Conservation (phyloP, 2,113 vertebrate species). For the Haemorhous mexicanus region DNA sequence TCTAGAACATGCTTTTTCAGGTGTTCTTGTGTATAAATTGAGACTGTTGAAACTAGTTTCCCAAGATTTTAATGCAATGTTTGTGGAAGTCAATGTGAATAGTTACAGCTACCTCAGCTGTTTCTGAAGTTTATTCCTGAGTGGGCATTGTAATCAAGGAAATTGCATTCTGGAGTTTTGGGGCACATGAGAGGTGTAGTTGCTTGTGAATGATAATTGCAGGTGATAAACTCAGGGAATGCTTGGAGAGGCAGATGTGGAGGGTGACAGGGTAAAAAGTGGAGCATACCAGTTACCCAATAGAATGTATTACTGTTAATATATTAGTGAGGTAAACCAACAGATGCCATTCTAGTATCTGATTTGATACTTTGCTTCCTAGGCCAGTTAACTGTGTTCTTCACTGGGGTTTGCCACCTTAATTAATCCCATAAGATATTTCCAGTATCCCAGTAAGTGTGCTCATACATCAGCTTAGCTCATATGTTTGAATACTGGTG, state of each 20-base stretch:
- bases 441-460: background rate
- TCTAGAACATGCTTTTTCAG: background rate
- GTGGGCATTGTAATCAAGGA: background rate
- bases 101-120: background rate
- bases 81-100: background rate
- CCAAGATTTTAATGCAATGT: background rate
- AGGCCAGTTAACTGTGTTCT: background rate
- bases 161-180: background rate
- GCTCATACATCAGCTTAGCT: background rate
- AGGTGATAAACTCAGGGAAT: background rate
- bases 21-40: background rate
- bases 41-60: background rate
- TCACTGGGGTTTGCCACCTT: background rate
- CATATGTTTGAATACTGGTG: background rate
- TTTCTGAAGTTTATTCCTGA: background rate
- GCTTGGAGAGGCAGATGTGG: background rate
- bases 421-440: background rate
- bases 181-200: accelerated
- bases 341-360: background rate
- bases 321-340: background rate
- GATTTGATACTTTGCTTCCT: background rate
- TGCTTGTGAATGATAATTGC: background rate
- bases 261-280: background rate
- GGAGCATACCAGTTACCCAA: background rate
- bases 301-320: background rate